These are phyloP conservation scores for Sciurus carolinensis DNA, from an alignment of 2,797 vertebrate genomes.

Conservation along the genomic window DNA sequence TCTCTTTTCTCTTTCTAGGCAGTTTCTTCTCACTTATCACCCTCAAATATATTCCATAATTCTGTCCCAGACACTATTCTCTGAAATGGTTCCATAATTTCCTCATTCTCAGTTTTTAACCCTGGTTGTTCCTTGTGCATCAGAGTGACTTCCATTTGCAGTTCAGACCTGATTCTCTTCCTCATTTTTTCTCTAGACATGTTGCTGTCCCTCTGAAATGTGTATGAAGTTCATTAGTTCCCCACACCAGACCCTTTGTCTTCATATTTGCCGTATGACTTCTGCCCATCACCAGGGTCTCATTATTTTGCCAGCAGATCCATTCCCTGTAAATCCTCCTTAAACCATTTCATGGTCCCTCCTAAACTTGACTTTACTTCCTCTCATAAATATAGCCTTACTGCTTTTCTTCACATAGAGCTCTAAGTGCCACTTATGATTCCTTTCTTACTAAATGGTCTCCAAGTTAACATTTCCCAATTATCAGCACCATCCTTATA, in stretches of 20 bases:
- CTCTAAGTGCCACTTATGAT: neutral
- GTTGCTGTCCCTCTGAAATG: slow-evolving; percentile 21
- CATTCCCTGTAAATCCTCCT: slow-evolving; percentile 11
- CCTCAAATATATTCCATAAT: neutral
- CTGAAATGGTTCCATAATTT: neutral
- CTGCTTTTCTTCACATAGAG: neutral
- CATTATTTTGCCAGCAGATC: slow-evolving; percentile 57
- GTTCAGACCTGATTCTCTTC: neutral
- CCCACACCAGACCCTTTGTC: slow-evolving; percentile 36
- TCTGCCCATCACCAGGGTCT: slow-evolving; percentile 25
- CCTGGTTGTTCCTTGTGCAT: neutral
- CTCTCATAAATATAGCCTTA: neutral
- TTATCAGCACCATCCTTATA: slow-evolving; percentile 15
- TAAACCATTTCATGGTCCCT: neutral
- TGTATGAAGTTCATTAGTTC: neutral
- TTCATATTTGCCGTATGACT: slow-evolving; percentile 31
- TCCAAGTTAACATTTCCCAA: neutral
- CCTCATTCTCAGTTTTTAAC: neutral
- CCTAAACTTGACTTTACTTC: slow-evolving; percentile 28
- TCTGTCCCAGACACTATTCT: slow-evolving; percentile 6
- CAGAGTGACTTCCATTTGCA: slow-evolving; percentile 7
- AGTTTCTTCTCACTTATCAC: neutral
- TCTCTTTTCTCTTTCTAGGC: neutral
- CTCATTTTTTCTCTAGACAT: neutral
- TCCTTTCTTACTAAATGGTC: neutral